These are phyloP conservation scores for Papilio elwesi DNA, from an alignment of 2,888 invertebrate species.

Conservation along the genomic window DNA sequence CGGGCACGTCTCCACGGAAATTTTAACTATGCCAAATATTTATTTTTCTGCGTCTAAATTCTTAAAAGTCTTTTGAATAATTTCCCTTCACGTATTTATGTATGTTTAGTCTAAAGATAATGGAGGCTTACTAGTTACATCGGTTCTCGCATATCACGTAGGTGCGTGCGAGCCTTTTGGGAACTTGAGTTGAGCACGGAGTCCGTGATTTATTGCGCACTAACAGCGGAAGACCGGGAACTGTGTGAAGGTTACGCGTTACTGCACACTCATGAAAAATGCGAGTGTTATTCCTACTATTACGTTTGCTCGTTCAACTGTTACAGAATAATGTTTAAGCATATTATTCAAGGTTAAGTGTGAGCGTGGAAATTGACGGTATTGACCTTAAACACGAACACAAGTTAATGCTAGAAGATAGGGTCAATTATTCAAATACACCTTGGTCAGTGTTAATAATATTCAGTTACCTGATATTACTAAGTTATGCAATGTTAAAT, in stretches of 20 bases:
- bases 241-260: slow-evolving; percentile 50
- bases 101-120: neutral
- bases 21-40: too few species aligned
- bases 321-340: slow-evolving; percentile 30
- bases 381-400: slow-evolving; percentile 20
- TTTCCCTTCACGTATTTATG: too few species aligned
- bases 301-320: slow-evolving; percentile 31
- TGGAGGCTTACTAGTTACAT: neutral
- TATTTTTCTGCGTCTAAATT: too few species aligned
- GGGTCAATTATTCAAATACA: slow-evolving; percentile 12
- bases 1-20: too few species aligned
- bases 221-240: slow-evolving; percentile 51
- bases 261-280: slow-evolving; percentile 43
- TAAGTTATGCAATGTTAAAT: slow-evolving; percentile 1
- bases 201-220: slow-evolving; percentile 39
- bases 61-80: too few species aligned
- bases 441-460: slow-evolving; percentile 1
- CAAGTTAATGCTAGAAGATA: slow-evolving; percentile 5
- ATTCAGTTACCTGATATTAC: neutral
- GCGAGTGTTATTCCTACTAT: slow-evolving; percentile 44
- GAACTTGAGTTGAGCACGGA: slow-evolving; percentile 10
- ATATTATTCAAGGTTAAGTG: slow-evolving; percentile 43
- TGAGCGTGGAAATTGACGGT: slow-evolving; percentile 42
- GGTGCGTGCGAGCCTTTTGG: slow-evolving; percentile 30
- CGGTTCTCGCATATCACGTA: neutral